phyloP scores from a whole-genome alignment of 2,113 vertebrate genomes.

The Cryptotis parvus region DNA sequence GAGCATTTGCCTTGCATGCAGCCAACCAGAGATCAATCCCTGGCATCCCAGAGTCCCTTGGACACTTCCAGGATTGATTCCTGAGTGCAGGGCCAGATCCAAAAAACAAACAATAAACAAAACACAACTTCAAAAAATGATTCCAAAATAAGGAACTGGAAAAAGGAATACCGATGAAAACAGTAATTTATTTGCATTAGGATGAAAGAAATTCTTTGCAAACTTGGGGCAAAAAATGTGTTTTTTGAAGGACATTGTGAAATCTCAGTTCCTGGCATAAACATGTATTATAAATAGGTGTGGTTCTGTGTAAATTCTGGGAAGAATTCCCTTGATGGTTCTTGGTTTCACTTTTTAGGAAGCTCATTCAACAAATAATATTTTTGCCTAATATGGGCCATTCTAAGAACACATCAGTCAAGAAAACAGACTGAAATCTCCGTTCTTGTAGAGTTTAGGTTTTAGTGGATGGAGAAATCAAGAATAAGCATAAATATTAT shows the following conservation, averaged over 20 bases:
- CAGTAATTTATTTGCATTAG: background rate
- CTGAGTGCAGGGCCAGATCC: too few relatives aligned
- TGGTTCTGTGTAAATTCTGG: background rate
- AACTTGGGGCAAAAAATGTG: slow-evolving; percentile 3
- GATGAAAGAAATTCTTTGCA: slow-evolving; percentile 40
- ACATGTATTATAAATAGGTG: background rate
- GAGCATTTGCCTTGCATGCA: too few relatives aligned
- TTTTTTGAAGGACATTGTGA: slow-evolving; percentile 45
- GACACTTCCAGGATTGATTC: too few relatives aligned
- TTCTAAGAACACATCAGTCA: background rate
- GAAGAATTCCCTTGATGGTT: background rate
- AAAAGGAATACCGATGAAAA: slow-evolving; percentile 5
- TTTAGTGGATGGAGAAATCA: background rate
- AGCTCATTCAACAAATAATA: background rate
- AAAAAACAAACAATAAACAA: too few relatives aligned
- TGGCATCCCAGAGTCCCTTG: too few relatives aligned
- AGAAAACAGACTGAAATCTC: slow-evolving; percentile 11
- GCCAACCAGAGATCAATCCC: too few relatives aligned
- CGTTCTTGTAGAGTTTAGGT: background rate
- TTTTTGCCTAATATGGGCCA: background rate
- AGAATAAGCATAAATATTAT: background rate
- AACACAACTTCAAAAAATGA: background rate
- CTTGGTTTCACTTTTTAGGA: slow-evolving; percentile 35
- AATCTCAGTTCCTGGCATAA: slow-evolving; percentile 6
- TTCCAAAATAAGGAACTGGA: slow-evolving; percentile 16